Evolutionary conservation across 2,797 vertebrate species (phyloP), one percentile per base, ranked within the genome.

Genomic region (Lutjanus argentimaculatus): DNA sequence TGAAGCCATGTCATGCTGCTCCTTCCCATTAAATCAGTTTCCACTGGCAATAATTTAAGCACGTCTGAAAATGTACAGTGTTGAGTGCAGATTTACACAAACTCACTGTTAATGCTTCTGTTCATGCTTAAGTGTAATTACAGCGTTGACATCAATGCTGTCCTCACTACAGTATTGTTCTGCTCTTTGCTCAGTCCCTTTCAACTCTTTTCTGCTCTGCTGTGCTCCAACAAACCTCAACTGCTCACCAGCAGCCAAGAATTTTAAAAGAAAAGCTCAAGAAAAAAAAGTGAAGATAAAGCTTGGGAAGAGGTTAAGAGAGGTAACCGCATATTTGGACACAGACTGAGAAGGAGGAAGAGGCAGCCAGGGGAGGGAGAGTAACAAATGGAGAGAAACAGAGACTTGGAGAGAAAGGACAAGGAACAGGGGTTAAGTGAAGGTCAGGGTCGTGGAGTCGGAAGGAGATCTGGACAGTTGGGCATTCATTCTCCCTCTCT

Each of bases 281-380:
- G 48, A 19, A 66, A 67, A 53, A 76, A 72, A 80, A 52, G 8
- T 76, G 62, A 75, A 86, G 87, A 89, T 86, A 83, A 91, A 89
- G 85, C 86, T 80, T 88, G 80, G 89, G 89, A 91, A 90, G 89
- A 91, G 90, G 86, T 92, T 87, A 91, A 85, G 77, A 88, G 90
- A 90, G 86, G 88, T 93, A 87, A 87, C 76, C 49, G 14, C 88
- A 80, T 83, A 81, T 85, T 89, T 89, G 84, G 82, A 83, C 67
- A 63, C 67, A 68, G 72, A 79, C 69, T 65, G 62, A 68, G 80
- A 62, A 81, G 79, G 72, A 87, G 86, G 58, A 83, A 79, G 72
- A 78, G 64, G 30, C 22, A 73, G 75, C 69, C 51, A 76, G 70
- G 67, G 66, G 68, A 82, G 74, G 71, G 77, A 80, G 75, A 49